A percentile compares a stretch with the other conserved stretches of the same genome.
phyloP scores from a whole-genome alignment of 2,797 vertebrate genomes.

The Microctenopoma stevenorrisi region DNA sequence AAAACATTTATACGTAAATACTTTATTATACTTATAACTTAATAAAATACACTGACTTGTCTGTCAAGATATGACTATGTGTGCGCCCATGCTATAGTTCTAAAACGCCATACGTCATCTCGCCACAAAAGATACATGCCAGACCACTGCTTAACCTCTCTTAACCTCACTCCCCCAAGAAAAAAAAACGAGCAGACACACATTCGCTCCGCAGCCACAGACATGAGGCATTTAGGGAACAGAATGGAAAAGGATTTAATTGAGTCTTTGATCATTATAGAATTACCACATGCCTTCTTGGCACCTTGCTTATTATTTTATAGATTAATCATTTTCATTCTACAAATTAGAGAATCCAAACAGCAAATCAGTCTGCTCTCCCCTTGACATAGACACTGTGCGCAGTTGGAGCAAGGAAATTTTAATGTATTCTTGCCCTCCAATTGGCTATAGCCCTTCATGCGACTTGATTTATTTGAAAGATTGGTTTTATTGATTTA shows the following conservation, averaged over 20 bases:
- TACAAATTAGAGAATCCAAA: slow-evolving; percentile 78
- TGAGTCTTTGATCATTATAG: slow-evolving; percentile 81
- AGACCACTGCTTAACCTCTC: slow-evolving; percentile 58
- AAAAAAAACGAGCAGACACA: slow-evolving; percentile 26
- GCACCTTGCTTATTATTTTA: slow-evolving; percentile 79
- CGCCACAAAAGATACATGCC: slow-evolving; percentile 55
- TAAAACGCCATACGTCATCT: slow-evolving; percentile 46
- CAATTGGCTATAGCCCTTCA: slow-evolving; percentile 74
- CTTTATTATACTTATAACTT: too few species aligned
- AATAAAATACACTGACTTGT: slow-evolving; percentile 12
- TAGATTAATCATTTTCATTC: slow-evolving; percentile 80
- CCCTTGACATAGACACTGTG: slow-evolving; percentile 73
- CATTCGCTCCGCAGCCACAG: slow-evolving; percentile 50
- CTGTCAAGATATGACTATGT: slow-evolving; percentile 31
- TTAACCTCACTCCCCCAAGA: slow-evolving; percentile 29
- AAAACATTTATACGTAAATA: slow-evolving; percentile 23
- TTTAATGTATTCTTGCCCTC: slow-evolving; percentile 75
- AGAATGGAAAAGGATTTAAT: slow-evolving; percentile 77
- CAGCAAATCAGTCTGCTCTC: slow-evolving; percentile 69
- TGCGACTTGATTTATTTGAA: slow-evolving; percentile 83
- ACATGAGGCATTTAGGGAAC: slow-evolving; percentile 69
- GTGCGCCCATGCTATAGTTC: slow-evolving; percentile 16
- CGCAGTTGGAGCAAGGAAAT: slow-evolving; percentile 67
- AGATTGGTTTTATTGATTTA: slow-evolving; percentile 86
- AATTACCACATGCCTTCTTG: slow-evolving; percentile 78